A percentile compares a stretch with the other conserved stretches of the same genome.
These are phyloP conservation scores for Acleris laterana DNA, from an alignment of 2,888 invertebrate species.

Conservation along the genomic window DNA sequence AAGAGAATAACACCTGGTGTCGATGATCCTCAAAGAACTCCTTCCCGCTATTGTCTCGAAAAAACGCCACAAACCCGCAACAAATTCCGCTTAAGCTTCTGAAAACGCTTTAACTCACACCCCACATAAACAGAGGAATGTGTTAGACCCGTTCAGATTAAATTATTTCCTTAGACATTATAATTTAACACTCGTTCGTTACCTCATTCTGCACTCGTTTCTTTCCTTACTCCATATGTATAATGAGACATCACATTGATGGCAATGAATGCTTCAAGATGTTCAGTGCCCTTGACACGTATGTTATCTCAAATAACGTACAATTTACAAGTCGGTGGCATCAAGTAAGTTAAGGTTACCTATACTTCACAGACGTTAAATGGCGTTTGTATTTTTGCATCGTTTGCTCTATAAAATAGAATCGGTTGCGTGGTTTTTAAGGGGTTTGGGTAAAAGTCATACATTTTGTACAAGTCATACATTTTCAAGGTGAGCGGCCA, in stretches of 20 bases:
- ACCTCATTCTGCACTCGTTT: too few species aligned
- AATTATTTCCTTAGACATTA: constrained; percentile 64
- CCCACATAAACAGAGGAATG: constrained; percentile 49
- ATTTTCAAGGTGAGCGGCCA: too few species aligned
- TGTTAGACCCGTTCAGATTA: constrained; percentile 59
- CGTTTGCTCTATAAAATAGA: constrained; percentile 15
- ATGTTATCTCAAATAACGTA: too few species aligned
- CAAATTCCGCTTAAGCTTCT: not conserved
- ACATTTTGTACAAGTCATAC: too few species aligned
- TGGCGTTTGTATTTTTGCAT: constrained; percentile 9
- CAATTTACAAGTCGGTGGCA: too few species aligned
- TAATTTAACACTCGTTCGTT: constrained; percentile 48
- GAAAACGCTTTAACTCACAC: constrained; percentile 38
- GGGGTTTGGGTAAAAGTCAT: too few species aligned
- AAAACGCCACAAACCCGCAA: not conserved
- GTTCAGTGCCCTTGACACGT: too few species aligned
- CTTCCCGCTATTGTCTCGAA: not conserved
- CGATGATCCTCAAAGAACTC: not conserved
- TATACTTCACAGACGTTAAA: constrained; percentile 21
- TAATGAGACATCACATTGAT: too few species aligned
- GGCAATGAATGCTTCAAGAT: too few species aligned
- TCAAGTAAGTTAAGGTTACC: not conserved
- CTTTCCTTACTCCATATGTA: too few species aligned
- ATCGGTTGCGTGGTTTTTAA: not conserved
- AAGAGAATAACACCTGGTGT: too few species aligned